Evolutionary conservation across 2,113 vertebrate species (phyloP), one percentile per base, ranked within the genome.

Genomic region (Campylomormyrus tamandua): DNA sequence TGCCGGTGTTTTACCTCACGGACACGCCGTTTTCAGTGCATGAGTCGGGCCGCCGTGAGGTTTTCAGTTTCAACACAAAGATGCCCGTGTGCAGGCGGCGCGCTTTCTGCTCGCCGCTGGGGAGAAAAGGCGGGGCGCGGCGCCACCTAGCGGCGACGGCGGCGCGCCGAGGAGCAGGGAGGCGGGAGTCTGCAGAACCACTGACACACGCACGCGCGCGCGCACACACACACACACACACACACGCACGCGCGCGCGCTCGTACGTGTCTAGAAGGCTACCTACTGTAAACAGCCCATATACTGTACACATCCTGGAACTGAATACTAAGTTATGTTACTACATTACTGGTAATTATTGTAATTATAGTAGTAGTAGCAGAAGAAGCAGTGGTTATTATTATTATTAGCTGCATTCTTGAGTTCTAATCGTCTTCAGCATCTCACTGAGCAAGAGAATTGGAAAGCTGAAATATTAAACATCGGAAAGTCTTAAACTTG

Each of bases 51-150:
- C 94, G 94, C 93, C 94, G 93, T 95, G 93, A 48, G 58, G 93
- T 93, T 93, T 95, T 91, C 95, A 95, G 95, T 96, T 96, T 95
- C 95, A 91, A 95, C 96, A 96, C 95, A 96, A 96, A 70, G 62
- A 70, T 70, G 62, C 62, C 62, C 62, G 62, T 27, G 62, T 27
- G 62, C n/a, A 70, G 62, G 62, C 62, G 10, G 62, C 62, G 62
- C 62, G 62, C 74, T 80, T 42, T 80, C 74, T 80, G 45, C 83
- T 86, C 83, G 19, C 83, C 13, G 74, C 35, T 5, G 24, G 24
- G 83, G 45, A 39, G 46, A 90, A 92, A 94, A 92, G 50, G 94
- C 90, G 87, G 89, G 62, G 90, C 58, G 93, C 90, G 94, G 96
- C 95, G 95, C 96, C 96, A 91, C 94, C 93, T 45, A 87, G 83